Evolutionary conservation across 2,113 vertebrate genomes (phyloP).

Genomic region (Suricata suricatta): DNA sequence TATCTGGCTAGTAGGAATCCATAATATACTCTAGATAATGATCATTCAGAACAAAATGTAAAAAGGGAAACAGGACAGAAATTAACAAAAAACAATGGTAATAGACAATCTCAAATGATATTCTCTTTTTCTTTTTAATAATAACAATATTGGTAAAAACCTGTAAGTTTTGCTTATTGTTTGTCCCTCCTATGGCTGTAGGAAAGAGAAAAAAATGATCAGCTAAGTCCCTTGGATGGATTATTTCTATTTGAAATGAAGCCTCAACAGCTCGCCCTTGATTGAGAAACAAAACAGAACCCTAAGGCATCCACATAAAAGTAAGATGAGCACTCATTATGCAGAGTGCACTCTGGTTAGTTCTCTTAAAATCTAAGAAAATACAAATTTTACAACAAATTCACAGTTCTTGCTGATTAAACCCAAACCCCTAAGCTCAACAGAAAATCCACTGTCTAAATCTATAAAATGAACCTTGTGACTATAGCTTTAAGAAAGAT

Average conservation of each 20-base stretch:
- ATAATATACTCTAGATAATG: not conserved
- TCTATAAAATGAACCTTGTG: not conserved
- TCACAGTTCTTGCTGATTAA: not conserved
- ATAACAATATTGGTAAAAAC: not conserved
- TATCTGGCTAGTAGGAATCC: not conserved
- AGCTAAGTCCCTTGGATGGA: not conserved
- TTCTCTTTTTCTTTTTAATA: not conserved
- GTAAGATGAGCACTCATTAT: not conserved
- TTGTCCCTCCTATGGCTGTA: not conserved
- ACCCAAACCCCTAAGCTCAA: not conserved
- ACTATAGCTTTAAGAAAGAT: not conserved
- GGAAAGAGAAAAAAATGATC: not conserved
- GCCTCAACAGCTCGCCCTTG: not conserved
- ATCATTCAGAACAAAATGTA: not conserved
- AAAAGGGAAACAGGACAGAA: not conserved
- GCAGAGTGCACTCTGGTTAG: not conserved
- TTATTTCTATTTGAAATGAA: slow-evolving; percentile 4
- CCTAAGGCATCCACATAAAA: not conserved
- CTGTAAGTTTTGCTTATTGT: not conserved
- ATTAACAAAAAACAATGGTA: not conserved
- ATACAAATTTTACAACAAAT: not conserved
- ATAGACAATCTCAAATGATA: not conserved
- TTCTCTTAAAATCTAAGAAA: not conserved
- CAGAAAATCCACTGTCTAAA: not conserved
- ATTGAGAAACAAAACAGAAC: not conserved